A percentile compares a stretch with the other conserved stretches of the same genome.
Evolutionary conservation across 2,888 invertebrate species (phyloP).

Genomic region (Catotricha subobsoleta): DNA sequence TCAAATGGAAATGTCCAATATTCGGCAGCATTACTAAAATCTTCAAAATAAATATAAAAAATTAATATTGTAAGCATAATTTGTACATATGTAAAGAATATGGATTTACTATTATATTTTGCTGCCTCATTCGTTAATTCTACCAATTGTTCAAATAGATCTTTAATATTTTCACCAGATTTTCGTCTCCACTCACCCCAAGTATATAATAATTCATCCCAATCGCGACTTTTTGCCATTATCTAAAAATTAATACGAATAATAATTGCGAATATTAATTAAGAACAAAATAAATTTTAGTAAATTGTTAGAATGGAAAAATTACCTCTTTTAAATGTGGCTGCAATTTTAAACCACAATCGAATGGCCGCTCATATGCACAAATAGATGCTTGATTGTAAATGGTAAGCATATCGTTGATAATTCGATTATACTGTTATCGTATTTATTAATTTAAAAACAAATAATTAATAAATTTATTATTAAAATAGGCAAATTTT

Average conservation of each 20-base stretch:
- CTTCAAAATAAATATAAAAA: slow-evolving; percentile 29
- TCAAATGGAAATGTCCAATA: slow-evolving; percentile 84
- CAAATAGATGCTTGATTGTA: slow-evolving; percentile 75
- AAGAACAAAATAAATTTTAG: neutral
- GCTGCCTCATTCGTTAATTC: slow-evolving; percentile 67
- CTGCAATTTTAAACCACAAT: slow-evolving; percentile 62
- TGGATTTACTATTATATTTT: slow-evolving; percentile 53
- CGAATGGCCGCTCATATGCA: slow-evolving; percentile 65
- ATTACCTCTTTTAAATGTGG: slow-evolving; percentile 44
- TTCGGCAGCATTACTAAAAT: slow-evolving; percentile 71
- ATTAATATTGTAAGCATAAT: neutral
- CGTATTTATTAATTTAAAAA: neutral
- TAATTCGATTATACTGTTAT: slow-evolving; percentile 65
- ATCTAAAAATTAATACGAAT: slow-evolving; percentile 25
- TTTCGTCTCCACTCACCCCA: slow-evolving; percentile 86
- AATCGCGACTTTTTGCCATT: slow-evolving; percentile 66
- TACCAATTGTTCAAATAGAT: slow-evolving; percentile 61
- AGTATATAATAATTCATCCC: slow-evolving; percentile 70
- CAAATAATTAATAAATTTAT: too few species aligned
- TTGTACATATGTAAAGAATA: neutral
- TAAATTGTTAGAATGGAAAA: too few species aligned
- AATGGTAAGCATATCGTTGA: slow-evolving; percentile 74
- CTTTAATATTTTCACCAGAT: slow-evolving; percentile 60
- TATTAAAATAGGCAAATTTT: too few species aligned
- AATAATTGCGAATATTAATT: slow-evolving; percentile 1